Base-by-base conservation (phyloP, 2,797 vertebrate species). In the Tachyglossus aculeatus region DNA sequence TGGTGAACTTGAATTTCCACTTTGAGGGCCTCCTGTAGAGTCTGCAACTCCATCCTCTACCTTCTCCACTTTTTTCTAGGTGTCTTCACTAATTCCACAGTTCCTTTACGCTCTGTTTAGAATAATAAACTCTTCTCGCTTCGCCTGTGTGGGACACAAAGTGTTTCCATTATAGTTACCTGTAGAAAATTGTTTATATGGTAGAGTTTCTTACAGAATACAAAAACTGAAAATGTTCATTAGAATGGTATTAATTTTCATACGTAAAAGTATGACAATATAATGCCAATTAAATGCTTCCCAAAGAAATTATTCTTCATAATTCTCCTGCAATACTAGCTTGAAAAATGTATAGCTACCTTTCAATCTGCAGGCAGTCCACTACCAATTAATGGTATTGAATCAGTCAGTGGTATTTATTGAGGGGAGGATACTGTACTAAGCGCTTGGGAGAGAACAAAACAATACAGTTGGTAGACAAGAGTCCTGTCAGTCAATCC, bases 1-100 rank as follows among this genome's bases (percentile, higher is more conserved):
- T 99, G 98, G 93, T 99, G 98, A 95, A 98, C 94, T 93, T 99
- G 98, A 94, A 99, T 99, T 96, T 99, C 98, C 93, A 98, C 96
- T 96, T 99, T 99, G 88, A 99, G 95, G 83, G 97, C 98, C 93
- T 99, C 98, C 95, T 99, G 98, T 88, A 99, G 94, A 91, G 95
- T 98, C 94, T 99, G 96, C 89, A 99, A 91, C 94, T 99, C 98
- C 98, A 99, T 99, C 93, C 97, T 96, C 95, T 95, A 89, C 93
- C 91, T 94, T 95, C 91, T 94, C 94, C 94, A 95, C 93, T 93
- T 94, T 95, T 88, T 92, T 82, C 84, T 88, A 67, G 80, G 71
- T 81, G 40, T 75, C 77, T 85, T 84, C 79, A 76, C 81, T 89
- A 91, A 89, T 89, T 91, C 86, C 88, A 60, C 27, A 92, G 87